A percentile compares a stretch with the other conserved stretches of the same genome.
These are phyloP conservation scores for Forbesichthys agassizii DNA, from an alignment of 2,113 vertebrate species.

Conservation along the genomic window DNA sequence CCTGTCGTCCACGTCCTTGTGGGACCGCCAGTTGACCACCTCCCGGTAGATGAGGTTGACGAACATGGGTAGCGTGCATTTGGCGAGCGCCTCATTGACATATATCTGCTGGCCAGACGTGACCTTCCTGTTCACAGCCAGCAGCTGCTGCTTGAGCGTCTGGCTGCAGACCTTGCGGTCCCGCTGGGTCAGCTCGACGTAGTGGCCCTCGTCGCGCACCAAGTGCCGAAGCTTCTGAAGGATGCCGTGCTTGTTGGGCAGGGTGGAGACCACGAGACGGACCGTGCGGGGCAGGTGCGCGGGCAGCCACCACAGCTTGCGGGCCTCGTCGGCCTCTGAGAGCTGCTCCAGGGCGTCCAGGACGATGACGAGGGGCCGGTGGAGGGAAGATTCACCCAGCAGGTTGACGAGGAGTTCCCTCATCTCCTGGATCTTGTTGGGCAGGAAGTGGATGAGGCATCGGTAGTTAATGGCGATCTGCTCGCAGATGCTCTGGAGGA, in stretches of 20 bases:
- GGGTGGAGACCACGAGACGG: conserved; percentile 90
- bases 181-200: conserved; percentile 87
- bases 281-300: conserved; percentile 91
- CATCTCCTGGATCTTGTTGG: conserved; percentile 96
- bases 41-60: conserved; percentile 96
- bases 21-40: conserved; percentile 93
- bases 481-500: conserved; percentile 96
- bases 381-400: conserved; percentile 90
- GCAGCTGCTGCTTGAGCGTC: conserved; percentile 94
- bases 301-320: conserved; percentile 98
- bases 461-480: conserved; percentile 93
- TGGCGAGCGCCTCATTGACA: conserved; percentile 94
- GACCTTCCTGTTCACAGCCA: conserved; percentile 92
- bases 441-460: conserved; percentile 93
- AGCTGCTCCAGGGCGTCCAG: conserved; percentile 94
- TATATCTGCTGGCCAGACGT: conserved; percentile 99
- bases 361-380: conserved; percentile 91
- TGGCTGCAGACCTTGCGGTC: conserved; percentile 97
- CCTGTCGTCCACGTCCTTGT: conserved; percentile 94
- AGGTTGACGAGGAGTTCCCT: conserved; percentile 92
- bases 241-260: conserved; percentile 96
- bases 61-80: conserved; percentile 97
- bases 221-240: conserved; percentile 93
- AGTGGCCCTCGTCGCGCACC: conserved; percentile 89
- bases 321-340: conserved; percentile 88